Percentiles rank a stretch among this genome's conserved stretches.
Evolutionary conservation across 2,888 invertebrate species (phyloP).

Genomic region (Geophilus truncorum): DNA sequence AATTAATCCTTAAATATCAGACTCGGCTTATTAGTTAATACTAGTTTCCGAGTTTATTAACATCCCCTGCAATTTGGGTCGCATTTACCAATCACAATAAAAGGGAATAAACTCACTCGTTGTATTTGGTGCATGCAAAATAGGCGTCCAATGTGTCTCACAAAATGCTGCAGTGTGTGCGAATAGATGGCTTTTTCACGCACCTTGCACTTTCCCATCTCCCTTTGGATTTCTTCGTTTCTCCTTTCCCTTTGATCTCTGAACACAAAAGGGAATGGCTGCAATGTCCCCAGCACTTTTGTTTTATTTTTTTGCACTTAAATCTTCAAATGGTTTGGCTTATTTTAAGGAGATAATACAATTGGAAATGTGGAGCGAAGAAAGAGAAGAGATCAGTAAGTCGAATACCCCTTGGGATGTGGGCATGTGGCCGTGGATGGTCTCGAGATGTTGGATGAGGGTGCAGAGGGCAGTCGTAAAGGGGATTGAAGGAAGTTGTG

Average conservation of each 20-base stretch:
- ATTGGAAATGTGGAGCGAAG: not conserved
- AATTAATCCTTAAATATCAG: not conserved
- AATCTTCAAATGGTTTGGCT: not conserved
- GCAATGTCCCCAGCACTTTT: not conserved
- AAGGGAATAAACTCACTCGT: not conserved
- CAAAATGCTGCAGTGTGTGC: not conserved
- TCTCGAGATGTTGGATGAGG: too few species aligned
- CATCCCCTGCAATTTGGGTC: not conserved
- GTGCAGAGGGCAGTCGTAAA: not conserved
- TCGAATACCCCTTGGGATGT: not conserved
- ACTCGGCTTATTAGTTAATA: not conserved
- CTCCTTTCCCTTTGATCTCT: not conserved
- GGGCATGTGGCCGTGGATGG: not conserved
- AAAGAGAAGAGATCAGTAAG: not conserved
- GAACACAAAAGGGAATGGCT: not conserved
- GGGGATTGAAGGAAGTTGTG: not conserved
- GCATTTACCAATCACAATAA: not conserved
- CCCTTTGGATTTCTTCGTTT: not conserved
- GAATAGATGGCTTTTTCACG: not conserved
- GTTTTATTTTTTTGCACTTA: not conserved
- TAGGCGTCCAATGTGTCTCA: not conserved
- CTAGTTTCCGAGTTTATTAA: not conserved
- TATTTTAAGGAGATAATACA: not conserved
- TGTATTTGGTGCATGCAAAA: not conserved
- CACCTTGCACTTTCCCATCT: not conserved